Evolutionary conservation across 2,888 invertebrate genomes (phyloP), one percentile per base, ranked within the genome.

Genomic region (Brenthis ino): DNA sequence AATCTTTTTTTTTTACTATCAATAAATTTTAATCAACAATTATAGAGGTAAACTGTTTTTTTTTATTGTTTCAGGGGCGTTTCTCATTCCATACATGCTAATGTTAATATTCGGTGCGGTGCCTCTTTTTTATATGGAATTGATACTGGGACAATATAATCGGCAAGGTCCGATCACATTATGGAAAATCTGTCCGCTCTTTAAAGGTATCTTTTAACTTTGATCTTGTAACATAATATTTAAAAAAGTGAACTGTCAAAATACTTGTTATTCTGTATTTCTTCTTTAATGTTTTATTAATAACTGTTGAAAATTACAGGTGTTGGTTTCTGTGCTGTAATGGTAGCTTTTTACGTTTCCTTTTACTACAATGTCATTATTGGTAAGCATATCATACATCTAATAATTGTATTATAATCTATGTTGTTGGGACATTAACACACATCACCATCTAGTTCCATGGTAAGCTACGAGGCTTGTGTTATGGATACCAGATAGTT

Each of bases 311-410:
- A 8, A 53, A 8, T 82, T 85, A 16, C 87, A 96, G 96, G 96
- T 76, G 96, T 96, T 48, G 96, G 96, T 65, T 96, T 96, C 85
- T 96, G 96, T 85, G 96, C 96, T 20, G 96, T 96, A 54, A 93
- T 96, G 85, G 95, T 96, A 53, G 96, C 96, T 14, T 96, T 96
- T 88, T 96, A 96, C 88, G 96, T 96, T 14, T 96, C 96, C 0
- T 96, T 96, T 86, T 96, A 96, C 86, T 96, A 96, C 91, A 97
- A 97, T 87, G 96, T 97, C 66, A 97, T 97, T 78, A 96, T 97
- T 79, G 96, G 95, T 95, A 84, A 93, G 92, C 82, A 71, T 67
- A 16, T 11, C 6, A 56, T 51, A 20, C 43, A 24, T n/a, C 51
- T 12, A 12, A n/a, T 51, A 14, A 12, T 51, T n/a, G 6, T 51